Evolutionary conservation across 2,797 vertebrate species (phyloP).

Genomic region (Manis javanica): DNA sequence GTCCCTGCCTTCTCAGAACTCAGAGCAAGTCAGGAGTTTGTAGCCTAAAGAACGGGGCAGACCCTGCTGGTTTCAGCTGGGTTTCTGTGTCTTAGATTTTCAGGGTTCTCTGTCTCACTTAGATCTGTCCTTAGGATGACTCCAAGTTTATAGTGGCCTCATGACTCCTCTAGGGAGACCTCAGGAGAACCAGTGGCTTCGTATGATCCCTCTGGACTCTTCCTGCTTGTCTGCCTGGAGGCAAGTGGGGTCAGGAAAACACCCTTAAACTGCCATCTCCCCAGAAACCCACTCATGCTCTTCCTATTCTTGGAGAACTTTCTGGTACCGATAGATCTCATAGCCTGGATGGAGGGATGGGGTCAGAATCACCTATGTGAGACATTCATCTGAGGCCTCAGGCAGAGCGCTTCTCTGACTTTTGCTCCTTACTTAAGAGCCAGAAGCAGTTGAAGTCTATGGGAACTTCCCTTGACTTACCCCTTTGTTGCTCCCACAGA

Average conservation of each 20-base stretch:
- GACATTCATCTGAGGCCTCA: background rate
- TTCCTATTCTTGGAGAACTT: background rate
- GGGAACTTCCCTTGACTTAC: background rate
- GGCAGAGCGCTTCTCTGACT: rapidly evolving
- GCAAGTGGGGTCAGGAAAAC: background rate
- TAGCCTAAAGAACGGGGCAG: rapidly evolving
- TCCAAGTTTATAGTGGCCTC: too few relatives aligned
- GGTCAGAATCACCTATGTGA: background rate
- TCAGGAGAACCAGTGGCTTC: background rate
- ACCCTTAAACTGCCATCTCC: background rate
- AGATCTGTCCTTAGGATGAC: background rate
- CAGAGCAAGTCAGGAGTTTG: rapidly evolving
- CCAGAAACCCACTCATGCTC: background rate
- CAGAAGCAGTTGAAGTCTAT: background rate
- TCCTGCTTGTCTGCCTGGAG: background rate
- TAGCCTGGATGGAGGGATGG: background rate
- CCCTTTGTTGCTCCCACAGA: slow-evolving; percentile 84
- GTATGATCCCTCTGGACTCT: rapidly evolving
- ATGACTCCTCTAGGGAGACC: background rate
- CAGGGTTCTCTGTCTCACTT: background rate
- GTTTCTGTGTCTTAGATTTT: background rate
- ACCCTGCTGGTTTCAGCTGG: background rate
- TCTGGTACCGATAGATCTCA: background rate
- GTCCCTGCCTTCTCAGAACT: rapidly evolving
- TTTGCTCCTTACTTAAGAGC: background rate